A percentile compares a stretch with the other conserved stretches of the same genome.
These are phyloP conservation scores for Adelognathus sp. DNA, from an alignment of 2,888 invertebrate genomes.

Conservation along the genomic window DNA sequence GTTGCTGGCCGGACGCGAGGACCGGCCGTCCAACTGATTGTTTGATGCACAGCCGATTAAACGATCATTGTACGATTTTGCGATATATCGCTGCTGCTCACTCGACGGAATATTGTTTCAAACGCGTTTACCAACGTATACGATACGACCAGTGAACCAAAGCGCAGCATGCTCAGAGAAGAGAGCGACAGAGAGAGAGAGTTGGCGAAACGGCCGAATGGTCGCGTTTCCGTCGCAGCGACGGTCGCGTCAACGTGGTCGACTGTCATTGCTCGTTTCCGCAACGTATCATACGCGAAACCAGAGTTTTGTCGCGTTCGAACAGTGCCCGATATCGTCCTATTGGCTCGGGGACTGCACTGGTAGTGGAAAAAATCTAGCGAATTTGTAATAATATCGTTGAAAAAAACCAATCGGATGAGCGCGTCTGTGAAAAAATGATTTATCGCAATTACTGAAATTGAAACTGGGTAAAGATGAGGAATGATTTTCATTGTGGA, in stretches of 20 bases:
- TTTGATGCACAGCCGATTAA: slow-evolving; percentile 80
- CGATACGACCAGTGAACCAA: background rate
- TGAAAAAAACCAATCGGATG: no score
- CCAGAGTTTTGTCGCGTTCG: slow-evolving; percentile 43
- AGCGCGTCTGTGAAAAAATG: no score
- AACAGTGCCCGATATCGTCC: slow-evolving; percentile 46
- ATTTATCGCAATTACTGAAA: no score
- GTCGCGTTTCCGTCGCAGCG: slow-evolving; percentile 48
- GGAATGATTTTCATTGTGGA: no score
- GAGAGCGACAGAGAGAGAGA: no score
- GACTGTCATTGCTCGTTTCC: slow-evolving; percentile 43
- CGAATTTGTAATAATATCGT: no score
- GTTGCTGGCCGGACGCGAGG: slow-evolving; percentile 58
- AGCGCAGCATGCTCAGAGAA: slow-evolving; percentile 1
- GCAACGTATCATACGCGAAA: slow-evolving; percentile 47
- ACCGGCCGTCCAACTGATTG: slow-evolving; percentile 74
- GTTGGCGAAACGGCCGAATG: slow-evolving; percentile 22
- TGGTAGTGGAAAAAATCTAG: no score
- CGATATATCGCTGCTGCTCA: slow-evolving; percentile 63
- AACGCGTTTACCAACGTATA: slow-evolving; percentile 49
- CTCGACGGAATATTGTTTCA: slow-evolving; percentile 74
- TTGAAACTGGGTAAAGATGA: no score
- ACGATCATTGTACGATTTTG: slow-evolving; percentile 76
- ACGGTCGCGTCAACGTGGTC: slow-evolving; percentile 38
- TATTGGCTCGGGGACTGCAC: background rate